Base-by-base conservation (phyloP, 1,140 invertebrate species). In the Scaptomyza montana region DNA sequence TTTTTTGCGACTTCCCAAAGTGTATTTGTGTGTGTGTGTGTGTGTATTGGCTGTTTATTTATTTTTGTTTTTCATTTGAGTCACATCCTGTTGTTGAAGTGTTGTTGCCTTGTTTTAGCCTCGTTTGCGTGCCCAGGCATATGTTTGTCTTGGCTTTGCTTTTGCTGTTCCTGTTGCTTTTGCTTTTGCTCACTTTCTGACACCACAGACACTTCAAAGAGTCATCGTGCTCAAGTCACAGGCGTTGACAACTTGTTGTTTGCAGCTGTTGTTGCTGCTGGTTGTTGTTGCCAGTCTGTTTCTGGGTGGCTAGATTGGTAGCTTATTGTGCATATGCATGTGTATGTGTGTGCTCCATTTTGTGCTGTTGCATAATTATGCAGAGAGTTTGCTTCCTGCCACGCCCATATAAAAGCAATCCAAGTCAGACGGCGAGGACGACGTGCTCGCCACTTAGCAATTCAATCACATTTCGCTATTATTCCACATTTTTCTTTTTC, bases 321-420 rank as follows among this genome's bases (percentile, higher is more conserved):
- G 30, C 53, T 43, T 28, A 41, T 6, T 30, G 30, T 39, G 12
- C 2, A 8, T 41, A 41, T 41, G 1, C 39, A 12, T 12, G n/a
- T 46, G 25, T 25, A 12, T 51, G 64, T 51, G 50, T 74, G 50
- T 74, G 69, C 63, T 67, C 62, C 53, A 69, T 63, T 70, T 64
- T 59, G 45, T 57, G 59, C 39, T 64, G 60, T 73, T 73, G 74
- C 74, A 76, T 76, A 76, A 76, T 76, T 76, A 76, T 76, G 74
- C 69, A 53, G 19, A 51, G 56, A 47, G 60, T 64, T 43, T 28
- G 45, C 50, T 71, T 64, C 67, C 67, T 70, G 50, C 39, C 51
- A 62, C 60, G 47, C 54, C 53, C 65, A 56, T 46, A 50, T 21
- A 51, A 49, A 21, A 56, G 47, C 43, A 50, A 19, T 8, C 21